phyloP scores from a whole-genome alignment of 2,888 invertebrate species.

The Steinernema scapterisci region DNA sequence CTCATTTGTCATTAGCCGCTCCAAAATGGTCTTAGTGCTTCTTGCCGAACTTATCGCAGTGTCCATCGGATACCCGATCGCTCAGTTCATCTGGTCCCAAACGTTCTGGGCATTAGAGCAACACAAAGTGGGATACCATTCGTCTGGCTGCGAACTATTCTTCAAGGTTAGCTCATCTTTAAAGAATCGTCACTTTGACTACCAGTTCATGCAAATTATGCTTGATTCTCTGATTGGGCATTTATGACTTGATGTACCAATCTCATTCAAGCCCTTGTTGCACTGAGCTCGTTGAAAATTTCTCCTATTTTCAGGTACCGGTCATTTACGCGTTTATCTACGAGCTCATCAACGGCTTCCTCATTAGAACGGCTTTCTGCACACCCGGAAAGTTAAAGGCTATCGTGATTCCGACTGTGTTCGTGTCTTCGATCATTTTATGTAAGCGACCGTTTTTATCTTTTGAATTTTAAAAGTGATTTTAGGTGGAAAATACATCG shows the following conservation, averaged over 20 bases:
- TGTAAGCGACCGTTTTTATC: background rate
- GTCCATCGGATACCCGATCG: constrained; percentile 3
- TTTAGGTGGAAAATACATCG: constrained; percentile 27
- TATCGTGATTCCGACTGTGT: constrained; percentile 1
- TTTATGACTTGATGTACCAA: too few relatives aligned
- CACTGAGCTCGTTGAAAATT: too few relatives aligned
- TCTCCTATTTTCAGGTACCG: constrained; percentile 1
- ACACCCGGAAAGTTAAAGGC: constrained; percentile 7
- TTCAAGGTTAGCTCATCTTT: constrained; percentile 5
- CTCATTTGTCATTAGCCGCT: background rate
- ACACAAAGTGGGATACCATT: constrained; percentile 3
- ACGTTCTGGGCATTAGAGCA: constrained; percentile 11
- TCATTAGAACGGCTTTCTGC: constrained; percentile 6
- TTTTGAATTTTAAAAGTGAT: background rate
- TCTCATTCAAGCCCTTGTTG: too few relatives aligned
- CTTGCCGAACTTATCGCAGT: background rate
- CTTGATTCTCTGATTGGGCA: background rate
- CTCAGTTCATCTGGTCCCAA: background rate
- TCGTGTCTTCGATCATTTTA: constrained; percentile 2
- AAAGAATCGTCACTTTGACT: too few relatives aligned
- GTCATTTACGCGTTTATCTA: background rate
- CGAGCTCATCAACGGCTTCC: constrained; percentile 12
- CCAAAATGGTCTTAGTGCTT: background rate
- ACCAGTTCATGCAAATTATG: too few relatives aligned
- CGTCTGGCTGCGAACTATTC: background rate